Evolutionary conservation across 2,113 vertebrate species (phyloP), one percentile per base, ranked within the genome.

Genomic region (Tupaia chinensis): DNA sequence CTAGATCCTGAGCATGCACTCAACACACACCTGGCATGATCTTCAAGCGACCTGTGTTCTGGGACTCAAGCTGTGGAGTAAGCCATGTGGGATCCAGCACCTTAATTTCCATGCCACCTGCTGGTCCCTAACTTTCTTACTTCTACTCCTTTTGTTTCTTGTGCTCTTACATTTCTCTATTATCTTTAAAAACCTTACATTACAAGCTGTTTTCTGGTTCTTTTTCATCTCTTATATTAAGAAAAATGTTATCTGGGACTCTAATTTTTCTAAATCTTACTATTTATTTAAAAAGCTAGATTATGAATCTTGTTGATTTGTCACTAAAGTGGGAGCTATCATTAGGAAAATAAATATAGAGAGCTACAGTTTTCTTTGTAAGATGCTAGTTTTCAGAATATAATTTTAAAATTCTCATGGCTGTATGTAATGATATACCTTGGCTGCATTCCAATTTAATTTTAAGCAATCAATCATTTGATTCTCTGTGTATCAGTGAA

Each of bases 261-360:
- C 73, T 74, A 94, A 7, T 68, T 95, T 96, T 95, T 94, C 61
- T 95, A 88, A 87, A 68, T 94, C 25, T 83, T 97, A 78, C 23
- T 70, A 74, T 91, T 87, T 95, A 32, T 84, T 79, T 82, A 68
- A 94, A 86, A 93, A 93, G 10, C 22, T 95, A 29, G 9, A 81
- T 84, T 90, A 27, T 94, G 27, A 89, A 73, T 87, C 56, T 91
- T 96, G 56, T 69, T 91, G 69, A 86, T 56, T 92, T 86, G 68
- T 92, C 44, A 95, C 23, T 74, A 85, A 66, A 94, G 66, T 90
- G 19, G 82, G 19, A 88, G 65, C 34, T 81, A 2, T 84, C 74
- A 89, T 84, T 95, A 95, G 78, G 54, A 87, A 96, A 96, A 82
- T 81, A 89, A 82, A 70, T 78, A 29, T 76, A 63, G 54, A 94